Evolutionary conservation across 2,113 vertebrate genomes (phyloP).

Genomic region (Thamnophis sirtalis): DNA sequence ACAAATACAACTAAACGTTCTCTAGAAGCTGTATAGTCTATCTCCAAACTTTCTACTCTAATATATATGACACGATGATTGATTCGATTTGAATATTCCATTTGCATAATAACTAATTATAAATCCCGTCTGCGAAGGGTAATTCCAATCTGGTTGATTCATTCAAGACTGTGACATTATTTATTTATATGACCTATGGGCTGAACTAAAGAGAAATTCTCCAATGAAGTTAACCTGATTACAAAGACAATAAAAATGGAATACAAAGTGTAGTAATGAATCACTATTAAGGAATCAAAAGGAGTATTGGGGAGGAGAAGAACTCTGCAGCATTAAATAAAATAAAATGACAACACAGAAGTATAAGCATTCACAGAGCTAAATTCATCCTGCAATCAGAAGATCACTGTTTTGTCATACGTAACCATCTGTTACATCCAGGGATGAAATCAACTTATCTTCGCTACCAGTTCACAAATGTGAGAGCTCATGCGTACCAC

Average conservation of each 20-base stretch:
- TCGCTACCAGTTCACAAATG: no score
- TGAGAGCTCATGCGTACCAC: no score
- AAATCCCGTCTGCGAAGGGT: neutral
- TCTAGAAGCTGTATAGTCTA: neutral
- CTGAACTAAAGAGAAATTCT: neutral
- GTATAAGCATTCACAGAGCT: neutral
- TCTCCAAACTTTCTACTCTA: neutral
- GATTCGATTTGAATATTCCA: neutral
- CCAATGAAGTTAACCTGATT: neutral
- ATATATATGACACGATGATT: neutral
- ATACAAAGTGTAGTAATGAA: neutral
- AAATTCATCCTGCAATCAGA: neutral
- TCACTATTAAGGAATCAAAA: neutral
- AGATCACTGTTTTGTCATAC: neutral
- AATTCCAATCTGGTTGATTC: neutral
- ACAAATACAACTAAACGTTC: neutral
- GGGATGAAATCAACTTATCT: no score
- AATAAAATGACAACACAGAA: neutral
- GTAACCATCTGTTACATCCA: neutral
- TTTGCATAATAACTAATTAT: neutral
- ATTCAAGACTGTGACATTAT: neutral
- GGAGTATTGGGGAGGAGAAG: neutral
- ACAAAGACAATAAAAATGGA: neutral
- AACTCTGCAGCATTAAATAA: neutral
- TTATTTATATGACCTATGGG: neutral